phyloP scores from a whole-genome alignment of 2,888 invertebrate genomes.

The Leptinotarsa juncta region DNA sequence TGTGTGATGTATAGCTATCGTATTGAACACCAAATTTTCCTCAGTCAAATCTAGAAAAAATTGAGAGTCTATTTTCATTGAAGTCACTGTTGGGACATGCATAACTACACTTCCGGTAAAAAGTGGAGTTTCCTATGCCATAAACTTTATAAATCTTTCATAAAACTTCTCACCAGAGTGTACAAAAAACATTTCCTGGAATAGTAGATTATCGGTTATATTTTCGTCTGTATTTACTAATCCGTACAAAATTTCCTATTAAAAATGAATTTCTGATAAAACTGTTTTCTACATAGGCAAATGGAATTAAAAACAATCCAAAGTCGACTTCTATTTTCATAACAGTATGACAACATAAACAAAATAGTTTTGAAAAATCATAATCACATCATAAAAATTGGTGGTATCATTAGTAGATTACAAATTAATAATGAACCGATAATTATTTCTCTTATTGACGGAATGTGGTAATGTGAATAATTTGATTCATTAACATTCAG shows the following conservation, averaged over 20 bases:
- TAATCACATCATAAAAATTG: background rate
- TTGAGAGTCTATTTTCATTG: too few relatives aligned
- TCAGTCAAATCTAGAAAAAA: too few relatives aligned
- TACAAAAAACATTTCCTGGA: background rate
- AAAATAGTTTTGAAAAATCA: slow-evolving; percentile 3
- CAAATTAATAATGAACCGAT: background rate
- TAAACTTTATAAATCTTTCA: too few relatives aligned
- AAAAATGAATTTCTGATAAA: slow-evolving; percentile 9
- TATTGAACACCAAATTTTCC: too few relatives aligned
- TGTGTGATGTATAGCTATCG: too few relatives aligned
- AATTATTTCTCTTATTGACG: background rate
- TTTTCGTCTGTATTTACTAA: background rate
- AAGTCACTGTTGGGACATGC: too few relatives aligned
- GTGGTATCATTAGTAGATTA: background rate
- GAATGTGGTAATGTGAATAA: background rate
- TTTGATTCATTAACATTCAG: too few relatives aligned
- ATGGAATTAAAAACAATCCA: slow-evolving; percentile 3
- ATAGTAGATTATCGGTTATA: background rate
- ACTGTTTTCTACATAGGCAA: slow-evolving; percentile 7
- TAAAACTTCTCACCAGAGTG: background rate
- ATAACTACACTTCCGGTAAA: too few relatives aligned
- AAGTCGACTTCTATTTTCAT: slow-evolving; percentile 10
- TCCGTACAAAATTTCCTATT: background rate
- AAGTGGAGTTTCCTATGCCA: too few relatives aligned
- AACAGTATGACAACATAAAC: slow-evolving; percentile 6